A percentile compares a stretch with the other conserved stretches of the same genome.
Evolutionary conservation across 2,888 invertebrate genomes (phyloP).

Genomic region (Himalopsyche tibetana): DNA sequence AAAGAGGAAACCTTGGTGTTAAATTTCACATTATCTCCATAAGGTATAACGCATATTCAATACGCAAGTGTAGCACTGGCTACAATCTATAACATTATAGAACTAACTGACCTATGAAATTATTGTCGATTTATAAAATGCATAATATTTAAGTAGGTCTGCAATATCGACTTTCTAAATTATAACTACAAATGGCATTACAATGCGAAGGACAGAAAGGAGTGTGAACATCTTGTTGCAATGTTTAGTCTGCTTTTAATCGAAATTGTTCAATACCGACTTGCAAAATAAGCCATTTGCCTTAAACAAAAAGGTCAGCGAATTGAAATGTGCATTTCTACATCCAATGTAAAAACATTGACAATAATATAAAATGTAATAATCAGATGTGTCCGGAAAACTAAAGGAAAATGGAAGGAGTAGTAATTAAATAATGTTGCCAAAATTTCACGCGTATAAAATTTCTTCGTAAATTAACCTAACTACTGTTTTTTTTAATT

Average conservation of each 20-base stretch:
- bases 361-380: too few relatives aligned
- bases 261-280: neutral
- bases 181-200: constrained; percentile 10
- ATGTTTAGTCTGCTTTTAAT: constrained; percentile 24
- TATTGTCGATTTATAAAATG: constrained; percentile 12
- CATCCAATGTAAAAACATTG: neutral
- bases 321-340: neutral
- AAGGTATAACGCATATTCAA: neutral
- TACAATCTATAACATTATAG: too few relatives aligned
- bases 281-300: neutral
- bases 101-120: neutral
- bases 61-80: neutral
- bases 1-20: too few relatives aligned
- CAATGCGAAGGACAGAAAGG: constrained; percentile 33
- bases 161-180: constrained; percentile 9
- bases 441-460: too few relatives aligned
- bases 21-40: too few relatives aligned
- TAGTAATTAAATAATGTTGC: too few relatives aligned
- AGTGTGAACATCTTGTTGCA: constrained; percentile 20
- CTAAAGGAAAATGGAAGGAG: too few relatives aligned
- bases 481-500: too few relatives aligned
- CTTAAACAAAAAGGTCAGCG: neutral
- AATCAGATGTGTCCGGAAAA: too few relatives aligned
- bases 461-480: too few relatives aligned
- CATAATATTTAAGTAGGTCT: neutral